Evolutionary conservation across 2,888 invertebrate genomes (phyloP).

Genomic region (Gymnoscelis rufifasciata): DNA sequence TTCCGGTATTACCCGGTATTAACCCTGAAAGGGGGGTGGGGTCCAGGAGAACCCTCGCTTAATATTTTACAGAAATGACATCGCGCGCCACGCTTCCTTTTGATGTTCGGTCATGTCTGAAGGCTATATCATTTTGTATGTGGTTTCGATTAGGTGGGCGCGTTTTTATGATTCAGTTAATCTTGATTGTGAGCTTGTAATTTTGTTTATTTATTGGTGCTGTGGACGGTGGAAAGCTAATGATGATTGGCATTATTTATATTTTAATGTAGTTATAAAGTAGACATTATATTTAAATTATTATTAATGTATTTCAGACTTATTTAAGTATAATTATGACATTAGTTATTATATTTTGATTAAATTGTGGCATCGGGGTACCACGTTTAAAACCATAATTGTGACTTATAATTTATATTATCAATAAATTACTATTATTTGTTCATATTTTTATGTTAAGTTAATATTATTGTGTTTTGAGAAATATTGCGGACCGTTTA

Average conservation of each 20-base stretch:
- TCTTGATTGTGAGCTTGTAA: constrained; percentile 8
- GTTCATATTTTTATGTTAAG: no score
- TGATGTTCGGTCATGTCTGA: constrained; percentile 66
- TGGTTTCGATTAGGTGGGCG: constrained; percentile 21
- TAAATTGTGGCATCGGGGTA: no score
- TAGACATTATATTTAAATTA: no score
- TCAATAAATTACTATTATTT: no score
- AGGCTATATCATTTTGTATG: constrained; percentile 63
- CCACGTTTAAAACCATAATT: no score
- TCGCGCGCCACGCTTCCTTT: constrained; percentile 72
- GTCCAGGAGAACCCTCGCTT: constrained; percentile 48
- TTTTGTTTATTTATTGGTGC: constrained; percentile 2
- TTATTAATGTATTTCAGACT: no score
- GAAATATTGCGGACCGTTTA: no score
- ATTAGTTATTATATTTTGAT: no score
- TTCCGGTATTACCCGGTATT: constrained; percentile 52
- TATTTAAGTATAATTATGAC: no score
- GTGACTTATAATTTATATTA: no score
- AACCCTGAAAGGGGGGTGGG: constrained; percentile 65
- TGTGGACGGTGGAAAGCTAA: not conserved
- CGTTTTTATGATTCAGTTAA: constrained; percentile 23
- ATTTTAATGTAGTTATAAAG: no score
- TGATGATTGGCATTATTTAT: not conserved
- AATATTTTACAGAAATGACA: constrained; percentile 71
- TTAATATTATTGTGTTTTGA: no score